phyloP scores from a whole-genome alignment of 2,113 vertebrate genomes.

The Eubucco bourcierii region DNA sequence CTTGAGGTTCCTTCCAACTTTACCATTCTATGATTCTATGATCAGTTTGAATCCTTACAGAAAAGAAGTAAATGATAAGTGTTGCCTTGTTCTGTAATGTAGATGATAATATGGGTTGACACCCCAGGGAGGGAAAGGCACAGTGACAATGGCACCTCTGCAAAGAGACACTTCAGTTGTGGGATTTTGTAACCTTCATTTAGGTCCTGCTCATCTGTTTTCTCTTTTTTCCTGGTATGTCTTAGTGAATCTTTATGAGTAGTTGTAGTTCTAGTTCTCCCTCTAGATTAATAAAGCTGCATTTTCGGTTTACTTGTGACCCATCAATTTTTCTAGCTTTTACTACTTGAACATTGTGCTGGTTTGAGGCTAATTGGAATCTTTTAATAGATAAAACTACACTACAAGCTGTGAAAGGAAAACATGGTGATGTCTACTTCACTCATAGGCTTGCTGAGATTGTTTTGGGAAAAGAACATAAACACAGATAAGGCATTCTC shows the following conservation, averaged over 20 bases:
- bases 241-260: neutral
- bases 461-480: too few relatives aligned
- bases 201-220: neutral
- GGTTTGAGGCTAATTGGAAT: too few relatives aligned
- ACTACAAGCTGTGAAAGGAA: too few relatives aligned
- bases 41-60: neutral
- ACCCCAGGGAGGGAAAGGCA: neutral
- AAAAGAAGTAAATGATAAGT: neutral
- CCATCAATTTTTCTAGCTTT: neutral
- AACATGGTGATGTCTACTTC: too few relatives aligned
- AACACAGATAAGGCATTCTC: too few relatives aligned
- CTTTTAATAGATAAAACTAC: too few relatives aligned
- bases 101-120: neutral
- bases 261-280: neutral
- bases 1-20: too few relatives aligned
- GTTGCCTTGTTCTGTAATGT: neutral
- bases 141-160: neutral
- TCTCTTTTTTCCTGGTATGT: neutral
- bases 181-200: neutral
- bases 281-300: neutral
- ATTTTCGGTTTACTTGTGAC: neutral
- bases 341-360: neutral
- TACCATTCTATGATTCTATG: too few relatives aligned
- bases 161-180: neutral
- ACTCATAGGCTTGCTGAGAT: too few relatives aligned